These are phyloP conservation scores for Leucoptera coffeella DNA, from an alignment of 2,888 invertebrate species.

Conservation along the genomic window DNA sequence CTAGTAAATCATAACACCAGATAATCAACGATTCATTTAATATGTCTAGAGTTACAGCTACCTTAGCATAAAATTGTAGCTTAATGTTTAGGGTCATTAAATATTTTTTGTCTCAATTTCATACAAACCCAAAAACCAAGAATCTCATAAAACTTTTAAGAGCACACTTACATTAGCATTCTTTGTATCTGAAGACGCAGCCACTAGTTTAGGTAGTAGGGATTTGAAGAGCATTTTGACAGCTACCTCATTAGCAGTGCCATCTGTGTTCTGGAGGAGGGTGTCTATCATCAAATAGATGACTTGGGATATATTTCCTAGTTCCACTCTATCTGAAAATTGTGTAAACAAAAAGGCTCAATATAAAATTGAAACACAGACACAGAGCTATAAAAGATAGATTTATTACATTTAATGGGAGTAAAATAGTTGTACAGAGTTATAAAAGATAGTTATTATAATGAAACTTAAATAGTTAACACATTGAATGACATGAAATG, in stretches of 20 bases:
- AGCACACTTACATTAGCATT: constrained; percentile 31
- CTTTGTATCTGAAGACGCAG: constrained; percentile 20
- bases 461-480: too few species aligned
- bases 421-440: too few species aligned
- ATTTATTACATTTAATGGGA: too few species aligned
- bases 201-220: constrained; percentile 28
- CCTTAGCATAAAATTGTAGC: not conserved
- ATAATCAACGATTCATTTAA: too few species aligned
- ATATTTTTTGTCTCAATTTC: not conserved
- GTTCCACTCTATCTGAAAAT: constrained; percentile 26
- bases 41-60: too few species aligned
- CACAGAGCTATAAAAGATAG: too few species aligned
- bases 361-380: too few species aligned
- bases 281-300: constrained; percentile 33
- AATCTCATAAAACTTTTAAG: not conserved
- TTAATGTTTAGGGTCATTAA: not conserved
- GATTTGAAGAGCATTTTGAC: constrained; percentile 29
- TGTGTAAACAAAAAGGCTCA: too few species aligned
- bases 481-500: not conserved
- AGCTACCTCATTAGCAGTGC: constrained; percentile 16
- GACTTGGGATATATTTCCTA: constrained; percentile 17
- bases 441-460: too few species aligned
- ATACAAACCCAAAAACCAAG: not conserved
- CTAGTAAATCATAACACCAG: too few species aligned
- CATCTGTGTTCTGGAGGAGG: constrained; percentile 15